phyloP scores from a whole-genome alignment of 2,797 vertebrate species.

The Cuculus canorus region DNA sequence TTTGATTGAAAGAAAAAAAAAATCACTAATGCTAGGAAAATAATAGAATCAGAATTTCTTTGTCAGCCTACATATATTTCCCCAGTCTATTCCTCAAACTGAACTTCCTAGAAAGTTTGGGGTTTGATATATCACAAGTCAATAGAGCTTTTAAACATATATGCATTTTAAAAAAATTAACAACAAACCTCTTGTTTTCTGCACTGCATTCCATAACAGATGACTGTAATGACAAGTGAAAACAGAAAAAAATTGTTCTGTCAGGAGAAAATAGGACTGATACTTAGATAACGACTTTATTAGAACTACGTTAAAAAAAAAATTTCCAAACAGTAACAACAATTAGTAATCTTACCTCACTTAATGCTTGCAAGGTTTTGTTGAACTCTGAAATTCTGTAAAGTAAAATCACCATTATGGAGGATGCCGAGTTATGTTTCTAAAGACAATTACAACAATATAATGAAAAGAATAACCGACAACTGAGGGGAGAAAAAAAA shows the following conservation, averaged over 20 bases:
- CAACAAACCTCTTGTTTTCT: conserved; percentile 77
- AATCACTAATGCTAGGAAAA: neutral
- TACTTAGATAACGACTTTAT: neutral
- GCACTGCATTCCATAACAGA: conserved; percentile 73
- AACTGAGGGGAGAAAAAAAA: neutral
- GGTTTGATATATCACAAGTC: neutral
- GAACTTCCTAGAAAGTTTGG: neutral
- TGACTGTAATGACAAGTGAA: conserved; percentile 69
- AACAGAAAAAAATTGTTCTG: conserved; percentile 13
- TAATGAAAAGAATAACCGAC: neutral
- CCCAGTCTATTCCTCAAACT: neutral
- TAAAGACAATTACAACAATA: neutral
- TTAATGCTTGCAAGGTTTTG: conserved; percentile 73
- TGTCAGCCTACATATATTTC: neutral
- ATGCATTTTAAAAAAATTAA: neutral
- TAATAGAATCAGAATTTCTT: neutral
- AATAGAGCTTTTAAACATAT: neutral
- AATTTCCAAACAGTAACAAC: neutral
- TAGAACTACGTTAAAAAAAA: neutral
- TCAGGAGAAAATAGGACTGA: conserved; percentile 12
- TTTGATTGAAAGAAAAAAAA: neutral
- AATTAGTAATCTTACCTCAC: conserved; percentile 72
- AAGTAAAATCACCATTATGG: conserved; percentile 45
- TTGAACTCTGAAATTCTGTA: conserved; percentile 78
- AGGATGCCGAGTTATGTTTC: neutral